Evolutionary conservation across 1,140 invertebrate species (phyloP).

Genomic region (Bombyx mori): DNA sequence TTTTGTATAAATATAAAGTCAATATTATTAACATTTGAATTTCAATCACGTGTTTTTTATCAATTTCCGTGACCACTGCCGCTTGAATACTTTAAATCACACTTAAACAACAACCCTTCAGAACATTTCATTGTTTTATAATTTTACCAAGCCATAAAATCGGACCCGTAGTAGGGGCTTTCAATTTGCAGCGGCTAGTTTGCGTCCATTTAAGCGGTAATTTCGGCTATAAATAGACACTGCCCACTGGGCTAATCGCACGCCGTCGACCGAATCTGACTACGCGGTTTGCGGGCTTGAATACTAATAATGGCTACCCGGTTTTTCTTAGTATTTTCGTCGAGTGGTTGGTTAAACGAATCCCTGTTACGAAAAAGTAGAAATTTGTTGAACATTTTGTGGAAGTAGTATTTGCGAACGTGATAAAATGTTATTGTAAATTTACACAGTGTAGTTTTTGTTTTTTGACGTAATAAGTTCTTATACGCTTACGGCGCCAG

Average conservation of each 20-base stretch:
- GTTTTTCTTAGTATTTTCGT: background rate
- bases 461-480: too few relatives aligned
- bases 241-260: constrained; percentile 19
- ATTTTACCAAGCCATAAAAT: background rate
- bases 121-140: background rate
- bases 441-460: too few relatives aligned
- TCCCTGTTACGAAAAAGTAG: too few relatives aligned
- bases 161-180: constrained; percentile 13
- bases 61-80: background rate
- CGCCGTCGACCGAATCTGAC: background rate
- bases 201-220: constrained; percentile 23
- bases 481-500: too few relatives aligned
- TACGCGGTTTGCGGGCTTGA: constrained; percentile 15
- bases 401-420: too few relatives aligned
- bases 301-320: constrained; percentile 15
- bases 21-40: background rate
- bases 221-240: constrained; percentile 23
- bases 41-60: background rate
- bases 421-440: too few relatives aligned
- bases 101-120: background rate
- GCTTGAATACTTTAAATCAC: background rate
- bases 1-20: background rate
- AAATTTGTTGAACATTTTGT: too few relatives aligned
- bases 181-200: constrained; percentile 23
- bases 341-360: too few relatives aligned